These are phyloP conservation scores for Tenebrosternarchus preto DNA, from an alignment of 2,113 vertebrate genomes.

Conservation along the genomic window DNA sequence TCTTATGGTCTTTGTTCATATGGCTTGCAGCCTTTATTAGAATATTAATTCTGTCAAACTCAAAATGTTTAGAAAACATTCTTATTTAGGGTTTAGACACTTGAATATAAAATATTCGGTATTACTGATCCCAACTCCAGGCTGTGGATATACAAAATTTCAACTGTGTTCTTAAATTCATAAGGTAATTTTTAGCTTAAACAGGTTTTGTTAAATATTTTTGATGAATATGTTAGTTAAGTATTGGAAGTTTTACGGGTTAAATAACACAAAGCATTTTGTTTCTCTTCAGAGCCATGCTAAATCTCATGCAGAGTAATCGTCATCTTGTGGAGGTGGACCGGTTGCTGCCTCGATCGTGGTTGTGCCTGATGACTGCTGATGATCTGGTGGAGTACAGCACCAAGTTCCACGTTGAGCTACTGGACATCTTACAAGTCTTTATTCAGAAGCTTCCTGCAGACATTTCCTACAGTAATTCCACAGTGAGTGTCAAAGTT, in stretches of 20 bases:
- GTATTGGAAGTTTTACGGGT: not conserved
- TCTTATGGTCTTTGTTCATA: no score
- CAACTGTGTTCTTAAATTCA: no score
- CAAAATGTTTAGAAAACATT: no score
- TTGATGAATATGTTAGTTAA: not conserved
- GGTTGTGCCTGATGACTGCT: constrained; percentile 76
- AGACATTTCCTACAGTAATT: fast-evolving
- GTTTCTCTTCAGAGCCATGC: constrained; percentile 59
- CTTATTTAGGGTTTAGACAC: no score
- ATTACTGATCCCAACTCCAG: no score
- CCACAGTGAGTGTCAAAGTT: constrained; percentile 62
- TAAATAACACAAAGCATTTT: not conserved
- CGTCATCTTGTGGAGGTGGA: constrained; percentile 74
- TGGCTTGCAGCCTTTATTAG: no score
- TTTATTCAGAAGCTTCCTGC: constrained; percentile 58
- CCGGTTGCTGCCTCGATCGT: constrained; percentile 72
- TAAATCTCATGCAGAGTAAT: constrained; percentile 66
- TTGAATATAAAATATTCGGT: no score
- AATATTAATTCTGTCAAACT: no score
- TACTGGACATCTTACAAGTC: constrained; percentile 72
- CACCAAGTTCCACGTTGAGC: constrained; percentile 45
- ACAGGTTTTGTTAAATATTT: no score
- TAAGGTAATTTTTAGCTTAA: no score
- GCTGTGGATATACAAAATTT: no score
- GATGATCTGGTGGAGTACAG: constrained; percentile 66